Evolutionary conservation across 2,113 vertebrate genomes (phyloP), one percentile per base, ranked within the genome.

Genomic region (Equus przewalskii): DNA sequence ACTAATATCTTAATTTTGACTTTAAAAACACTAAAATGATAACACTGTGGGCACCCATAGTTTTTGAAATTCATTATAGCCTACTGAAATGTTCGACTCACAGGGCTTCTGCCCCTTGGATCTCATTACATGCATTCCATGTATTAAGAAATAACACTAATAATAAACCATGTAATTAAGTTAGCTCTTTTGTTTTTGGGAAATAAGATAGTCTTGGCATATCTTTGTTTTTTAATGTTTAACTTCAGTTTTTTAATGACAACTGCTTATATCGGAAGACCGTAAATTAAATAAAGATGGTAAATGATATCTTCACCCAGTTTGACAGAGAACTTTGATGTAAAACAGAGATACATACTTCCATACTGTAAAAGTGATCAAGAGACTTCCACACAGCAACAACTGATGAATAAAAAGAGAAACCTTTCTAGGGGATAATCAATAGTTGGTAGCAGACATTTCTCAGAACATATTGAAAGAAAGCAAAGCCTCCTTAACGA

Each of bases 1-100:
- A 85, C 11, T 60, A 10, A 30, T 70, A 95, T 44, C 33, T 97
- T 80, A 60, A 86, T 83, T 95, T 97, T 81, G 36, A 95, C 5
- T 81, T 84, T 72, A 85, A 26, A 90, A 76, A 30, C 24, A 11
- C 12, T 44, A 56, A 93, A 87, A 51, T 86, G 15, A 84, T 62
- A 90, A 72, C 13, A 51, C 0, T 36, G 82, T 44, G 64, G 72
- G 12, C 22, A 62, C 14, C 7, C 28, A n/a, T 30, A n/a, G 36
- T 89, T 62, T 79, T 54, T 76, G 28, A 80, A 93, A 49, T 83
- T 62, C 44, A 82, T 41, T 87, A 86, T 6, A 82, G 7, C 4
- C 36, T 44, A 64, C 41, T 94, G 82, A 89, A 94, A 30, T 19
- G 0, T 44, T 86, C 7, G 18, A 44, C 16, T 58, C 56, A n/a